Percentiles rank a stretch among this genome's conserved stretches.
Evolutionary conservation across 2,888 invertebrate species (phyloP).

Genomic region (Carcina quercana): DNA sequence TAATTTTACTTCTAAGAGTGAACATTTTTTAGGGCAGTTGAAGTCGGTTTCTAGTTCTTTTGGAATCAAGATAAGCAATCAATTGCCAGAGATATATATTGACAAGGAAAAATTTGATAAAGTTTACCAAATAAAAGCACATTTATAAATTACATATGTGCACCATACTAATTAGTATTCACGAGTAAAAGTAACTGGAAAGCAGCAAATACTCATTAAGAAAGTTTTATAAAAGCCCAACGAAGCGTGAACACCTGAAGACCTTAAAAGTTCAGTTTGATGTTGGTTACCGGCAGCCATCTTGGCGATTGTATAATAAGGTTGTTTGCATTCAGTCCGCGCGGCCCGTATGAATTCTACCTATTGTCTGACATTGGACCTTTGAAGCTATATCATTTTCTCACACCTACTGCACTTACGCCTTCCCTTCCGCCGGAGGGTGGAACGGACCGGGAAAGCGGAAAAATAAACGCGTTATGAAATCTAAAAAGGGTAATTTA

Average conservation of each 20-base stretch:
- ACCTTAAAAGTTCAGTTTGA: conserved; percentile 24
- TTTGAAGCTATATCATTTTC: conserved; percentile 66
- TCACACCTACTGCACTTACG: conserved; percentile 55
- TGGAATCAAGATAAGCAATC: too few relatives aligned
- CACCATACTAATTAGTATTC: too few relatives aligned
- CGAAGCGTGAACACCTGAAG: conserved; percentile 40
- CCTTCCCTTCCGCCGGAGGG: conserved; percentile 22
- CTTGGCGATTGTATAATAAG: conserved; percentile 63
- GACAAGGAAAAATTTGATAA: too few relatives aligned
- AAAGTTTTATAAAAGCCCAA: conserved; percentile 19
- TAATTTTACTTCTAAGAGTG: too few relatives aligned
- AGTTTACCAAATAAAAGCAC: too few relatives aligned
- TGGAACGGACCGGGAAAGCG: conserved; percentile 27
- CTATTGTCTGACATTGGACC: conserved; percentile 74
- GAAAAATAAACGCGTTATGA: conserved; percentile 47
- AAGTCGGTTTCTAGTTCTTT: too few relatives aligned
- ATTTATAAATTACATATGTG: too few relatives aligned
- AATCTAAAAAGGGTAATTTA: conserved; percentile 43
- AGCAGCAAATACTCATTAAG: too few relatives aligned
- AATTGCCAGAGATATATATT: too few relatives aligned
- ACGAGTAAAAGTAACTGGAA: too few relatives aligned
- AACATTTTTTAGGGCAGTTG: too few relatives aligned
- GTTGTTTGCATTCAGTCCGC: conserved; percentile 63
- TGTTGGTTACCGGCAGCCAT: conserved; percentile 42
- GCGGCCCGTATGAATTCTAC: conserved; percentile 67